Base-by-base conservation (phyloP, 2,888 invertebrate species). In the Hymenopus coronatus region DNA sequence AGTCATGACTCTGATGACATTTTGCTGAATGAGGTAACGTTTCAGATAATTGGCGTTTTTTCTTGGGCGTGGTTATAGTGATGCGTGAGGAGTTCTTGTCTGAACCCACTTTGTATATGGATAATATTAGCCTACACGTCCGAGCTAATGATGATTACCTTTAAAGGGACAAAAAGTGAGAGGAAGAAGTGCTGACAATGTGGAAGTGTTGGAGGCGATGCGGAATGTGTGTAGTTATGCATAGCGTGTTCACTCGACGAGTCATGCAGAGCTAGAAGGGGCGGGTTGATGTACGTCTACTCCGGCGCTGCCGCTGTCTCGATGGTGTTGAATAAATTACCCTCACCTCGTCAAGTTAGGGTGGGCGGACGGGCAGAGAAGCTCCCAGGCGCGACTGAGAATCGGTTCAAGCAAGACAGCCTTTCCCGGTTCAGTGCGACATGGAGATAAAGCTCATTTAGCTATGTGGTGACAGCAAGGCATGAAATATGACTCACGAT, bases 251-350 rank as follows among this genome's bases (percentile, higher is more conserved):
- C 54, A 70, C 54, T 70, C 54, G 54, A 70, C 54, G 54, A 70
- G 54, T 70, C 54, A 70, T 70, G 54, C 54, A 70, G 54, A 25
- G 40, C 40, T 40, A 40, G 54, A 25, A 25, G 54, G 54, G 54
- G 54, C 20, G 54, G 54, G 54, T 70, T 86, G 70, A 54, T 54
- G 70, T 85, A 28, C 54, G 46, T 85, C 85, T 70, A 86, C 86
- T 86, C 30, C 81, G 83, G 89, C 85, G 82, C 89, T 87, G 82
- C 82, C 54, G 88, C 89, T 84, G 89, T 89, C 86, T 89, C 89
- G 54, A 83, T 70, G 89, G 88, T 88, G 88, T 85, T 89, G 88
- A 89, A 87, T 87, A 88, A 89, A 89, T 88, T 87, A 81, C 86
- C 70, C 7, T 28, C 86, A 86, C 81, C 86, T 81, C 81, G 86